Evolutionary conservation across 2,797 vertebrate species (phyloP).

Genomic region (Dromococcyx pavoninus): DNA sequence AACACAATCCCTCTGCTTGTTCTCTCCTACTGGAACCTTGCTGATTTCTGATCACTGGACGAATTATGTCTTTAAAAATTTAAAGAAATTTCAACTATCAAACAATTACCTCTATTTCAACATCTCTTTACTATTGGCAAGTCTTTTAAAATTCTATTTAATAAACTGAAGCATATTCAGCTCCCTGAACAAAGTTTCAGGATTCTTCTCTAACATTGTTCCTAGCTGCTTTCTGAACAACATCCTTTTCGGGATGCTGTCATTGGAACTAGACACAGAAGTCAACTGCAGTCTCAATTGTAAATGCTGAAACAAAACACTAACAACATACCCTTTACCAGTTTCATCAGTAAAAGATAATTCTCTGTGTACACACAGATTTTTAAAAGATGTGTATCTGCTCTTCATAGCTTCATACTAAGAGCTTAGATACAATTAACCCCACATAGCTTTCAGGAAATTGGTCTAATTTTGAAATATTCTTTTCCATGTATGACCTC

Average conservation of each 20-base stretch:
- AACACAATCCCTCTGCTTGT: neutral
- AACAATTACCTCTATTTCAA: neutral
- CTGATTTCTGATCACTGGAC: neutral
- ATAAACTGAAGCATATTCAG: neutral
- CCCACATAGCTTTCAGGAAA: neutral
- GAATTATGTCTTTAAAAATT: neutral
- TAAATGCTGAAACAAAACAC: neutral
- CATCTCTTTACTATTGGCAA: neutral
- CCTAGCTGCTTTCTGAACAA: neutral
- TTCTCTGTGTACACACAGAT: accelerated
- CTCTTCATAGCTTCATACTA: neutral
- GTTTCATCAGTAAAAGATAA: neutral
- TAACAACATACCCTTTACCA: neutral
- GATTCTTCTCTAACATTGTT: neutral
- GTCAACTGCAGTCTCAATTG: neutral
- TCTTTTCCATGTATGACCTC: neutral
- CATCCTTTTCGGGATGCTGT: neutral
- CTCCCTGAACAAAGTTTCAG: neutral
- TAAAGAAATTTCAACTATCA: neutral
- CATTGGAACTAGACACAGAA: neutral
- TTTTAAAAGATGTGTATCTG: neutral
- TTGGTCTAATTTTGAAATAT: neutral
- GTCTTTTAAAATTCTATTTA: neutral
- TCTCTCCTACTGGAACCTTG: neutral
- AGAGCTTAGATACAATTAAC: neutral